These are phyloP conservation scores for Loripinus fragilis DNA, from an alignment of 2,888 invertebrate genomes.

Conservation along the genomic window DNA sequence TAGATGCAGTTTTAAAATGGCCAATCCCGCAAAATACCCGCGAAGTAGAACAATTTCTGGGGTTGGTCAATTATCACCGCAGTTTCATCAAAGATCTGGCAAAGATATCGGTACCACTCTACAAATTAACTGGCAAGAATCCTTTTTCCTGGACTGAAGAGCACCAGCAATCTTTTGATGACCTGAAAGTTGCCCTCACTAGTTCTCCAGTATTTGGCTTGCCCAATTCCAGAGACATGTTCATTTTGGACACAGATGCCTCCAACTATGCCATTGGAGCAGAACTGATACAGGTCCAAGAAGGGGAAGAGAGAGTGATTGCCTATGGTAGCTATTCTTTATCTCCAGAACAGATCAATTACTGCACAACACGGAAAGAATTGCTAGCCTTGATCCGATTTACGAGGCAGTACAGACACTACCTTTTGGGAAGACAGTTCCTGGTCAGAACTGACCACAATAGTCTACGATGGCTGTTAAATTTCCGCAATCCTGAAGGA, in stretches of 20 bases:
- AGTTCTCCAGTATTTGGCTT: background rate
- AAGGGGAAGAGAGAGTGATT: background rate
- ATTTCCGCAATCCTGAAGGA: slow-evolving; percentile 1
- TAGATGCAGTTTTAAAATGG: background rate
- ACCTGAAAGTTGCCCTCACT: background rate
- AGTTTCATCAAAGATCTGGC: background rate
- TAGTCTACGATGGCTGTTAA: slow-evolving; percentile 3
- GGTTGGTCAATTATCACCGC: slow-evolving; percentile 3
- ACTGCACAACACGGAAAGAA: slow-evolving; percentile 2
- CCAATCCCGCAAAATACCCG: background rate
- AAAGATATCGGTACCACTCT: background rate
- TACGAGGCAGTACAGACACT: slow-evolving; percentile 1
- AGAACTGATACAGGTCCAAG: background rate
- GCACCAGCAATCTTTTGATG: background rate
- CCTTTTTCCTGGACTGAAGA: background rate
- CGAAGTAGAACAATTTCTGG: slow-evolving; percentile 6
- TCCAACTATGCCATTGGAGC: background rate
- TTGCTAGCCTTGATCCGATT: background rate
- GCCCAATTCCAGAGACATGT: background rate
- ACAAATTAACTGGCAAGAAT: background rate
- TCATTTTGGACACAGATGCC: slow-evolving; percentile 4
- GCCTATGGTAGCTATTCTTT: slow-evolving; percentile 9
- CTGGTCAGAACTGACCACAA: background rate
- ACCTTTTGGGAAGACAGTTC: slow-evolving; percentile 1
- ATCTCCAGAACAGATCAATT: slow-evolving; percentile 1